phyloP scores from a whole-genome alignment of 2,113 vertebrate genomes.

The Calypte anna region DNA sequence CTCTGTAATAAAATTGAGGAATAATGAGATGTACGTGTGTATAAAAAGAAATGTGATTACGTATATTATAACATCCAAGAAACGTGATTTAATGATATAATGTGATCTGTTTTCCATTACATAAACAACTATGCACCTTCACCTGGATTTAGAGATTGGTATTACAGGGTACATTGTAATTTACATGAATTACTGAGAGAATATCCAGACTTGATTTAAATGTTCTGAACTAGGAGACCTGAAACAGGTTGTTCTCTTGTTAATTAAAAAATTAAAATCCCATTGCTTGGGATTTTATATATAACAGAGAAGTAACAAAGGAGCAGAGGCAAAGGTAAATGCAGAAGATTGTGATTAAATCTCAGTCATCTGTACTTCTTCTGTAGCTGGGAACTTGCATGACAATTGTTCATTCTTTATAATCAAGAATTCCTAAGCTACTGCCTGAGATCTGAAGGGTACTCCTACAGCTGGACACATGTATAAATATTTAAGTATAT shows the following conservation, averaged over 20 bases:
- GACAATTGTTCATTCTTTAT: not conserved
- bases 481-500: not conserved
- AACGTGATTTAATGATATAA: not conserved
- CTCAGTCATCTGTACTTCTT: not conserved
- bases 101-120: not conserved
- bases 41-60: not conserved
- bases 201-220: not conserved
- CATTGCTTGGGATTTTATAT: not conserved
- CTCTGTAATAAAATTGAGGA: conserved; percentile 63
- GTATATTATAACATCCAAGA: not conserved
- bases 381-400: not conserved
- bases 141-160: not conserved
- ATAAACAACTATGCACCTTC: not conserved
- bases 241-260: not conserved
- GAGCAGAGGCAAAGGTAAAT: no score
- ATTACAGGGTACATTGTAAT: not conserved
- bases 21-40: not conserved
- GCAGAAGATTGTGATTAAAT: not conserved
- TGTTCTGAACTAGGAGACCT: not conserved
- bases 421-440: not conserved
- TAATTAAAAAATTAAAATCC: not conserved
- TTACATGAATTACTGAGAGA: not conserved
- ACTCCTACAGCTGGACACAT: not conserved
- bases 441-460: not conserved
- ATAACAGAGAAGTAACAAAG: no score